Evolutionary conservation across 2,113 vertebrate genomes (phyloP), one percentile per base, ranked within the genome.

Genomic region (Myrmecobius fasciatus): DNA sequence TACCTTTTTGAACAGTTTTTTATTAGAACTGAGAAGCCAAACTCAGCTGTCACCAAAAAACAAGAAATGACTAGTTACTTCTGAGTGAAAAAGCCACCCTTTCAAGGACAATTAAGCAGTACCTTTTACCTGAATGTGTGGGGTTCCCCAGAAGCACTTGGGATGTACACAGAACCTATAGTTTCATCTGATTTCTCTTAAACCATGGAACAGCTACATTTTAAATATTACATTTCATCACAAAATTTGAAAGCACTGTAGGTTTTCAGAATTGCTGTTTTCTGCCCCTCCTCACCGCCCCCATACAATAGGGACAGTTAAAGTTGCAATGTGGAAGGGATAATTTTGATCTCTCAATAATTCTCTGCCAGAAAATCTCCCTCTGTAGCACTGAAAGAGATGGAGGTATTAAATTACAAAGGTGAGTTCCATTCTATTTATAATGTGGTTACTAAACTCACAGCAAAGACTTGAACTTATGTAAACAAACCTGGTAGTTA

Each of bases 1-100:
- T 97, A 97, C 98, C 97, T 97, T 97, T 97, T 97, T 83, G n/a
- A 90, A 24, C 49, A 22, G 92, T 94, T 91, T 97, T 97, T 97
- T 96, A 91, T 98, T 97, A 95, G 92, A 96, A 91, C 46, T 20
- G 56, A 96, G 95, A 94, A 94, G 53, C 96, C 83, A 12, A 92
- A 67, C 94, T 96, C 83, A 12, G 92, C 94, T 28, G 51, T 91
- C 95, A 96, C 97, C 89, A 89, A 28, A 24, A 75, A 47, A 11
- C 8, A 51, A 51, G 48, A 53, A 75, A 26, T 26, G 75, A 94
- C 95, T 2, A 48, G 8, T 67, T 91, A 49, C 75, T 2, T 9
- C 10, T 92, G 36, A 43, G 67, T 22, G 36, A 83, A 83, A 83
- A 83, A 83, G 36, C 20, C 1, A 24, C n/a, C 11, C n/a, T 2